A percentile compares a stretch with the other conserved stretches of the same genome.
These are phyloP conservation scores for Daktulosphaira vitifoliae DNA, from an alignment of 1,140 invertebrate species.

Conservation along the genomic window DNA sequence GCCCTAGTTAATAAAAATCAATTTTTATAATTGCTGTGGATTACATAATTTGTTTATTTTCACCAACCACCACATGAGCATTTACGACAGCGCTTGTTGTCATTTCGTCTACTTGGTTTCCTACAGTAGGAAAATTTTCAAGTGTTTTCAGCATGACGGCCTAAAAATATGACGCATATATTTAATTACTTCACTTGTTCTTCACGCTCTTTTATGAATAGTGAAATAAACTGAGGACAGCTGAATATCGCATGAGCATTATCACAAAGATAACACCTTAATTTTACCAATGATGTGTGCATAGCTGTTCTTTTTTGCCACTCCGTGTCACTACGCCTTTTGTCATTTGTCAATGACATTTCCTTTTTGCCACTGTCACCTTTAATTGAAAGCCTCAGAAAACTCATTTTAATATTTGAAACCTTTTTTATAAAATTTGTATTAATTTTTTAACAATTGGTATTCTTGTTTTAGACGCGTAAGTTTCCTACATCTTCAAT, in stretches of 20 bases:
- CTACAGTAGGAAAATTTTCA: background rate
- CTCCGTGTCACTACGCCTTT: too few species aligned
- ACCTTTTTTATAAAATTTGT: too few species aligned
- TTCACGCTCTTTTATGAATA: background rate
- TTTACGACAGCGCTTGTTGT: background rate
- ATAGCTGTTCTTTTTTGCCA: background rate
- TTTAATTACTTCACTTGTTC: background rate
- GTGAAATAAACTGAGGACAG: background rate
- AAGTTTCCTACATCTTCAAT: too few species aligned
- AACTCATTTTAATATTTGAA: too few species aligned
- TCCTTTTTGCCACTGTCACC: too few species aligned
- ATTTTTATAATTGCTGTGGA: background rate
- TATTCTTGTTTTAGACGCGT: too few species aligned
- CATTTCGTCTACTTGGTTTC: background rate
- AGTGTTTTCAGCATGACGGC: too few species aligned
- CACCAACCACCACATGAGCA: background rate
- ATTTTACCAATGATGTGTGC: background rate
- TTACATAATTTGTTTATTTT: background rate
- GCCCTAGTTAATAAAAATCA: background rate
- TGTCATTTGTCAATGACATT: too few species aligned
- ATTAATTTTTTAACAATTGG: too few species aligned
- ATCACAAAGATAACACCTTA: background rate
- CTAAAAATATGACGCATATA: background rate
- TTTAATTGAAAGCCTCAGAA: too few species aligned
- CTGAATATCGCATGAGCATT: background rate